Base-by-base conservation (phyloP, 2,888 invertebrate genomes). In the Subacronicta megacephala region DNA sequence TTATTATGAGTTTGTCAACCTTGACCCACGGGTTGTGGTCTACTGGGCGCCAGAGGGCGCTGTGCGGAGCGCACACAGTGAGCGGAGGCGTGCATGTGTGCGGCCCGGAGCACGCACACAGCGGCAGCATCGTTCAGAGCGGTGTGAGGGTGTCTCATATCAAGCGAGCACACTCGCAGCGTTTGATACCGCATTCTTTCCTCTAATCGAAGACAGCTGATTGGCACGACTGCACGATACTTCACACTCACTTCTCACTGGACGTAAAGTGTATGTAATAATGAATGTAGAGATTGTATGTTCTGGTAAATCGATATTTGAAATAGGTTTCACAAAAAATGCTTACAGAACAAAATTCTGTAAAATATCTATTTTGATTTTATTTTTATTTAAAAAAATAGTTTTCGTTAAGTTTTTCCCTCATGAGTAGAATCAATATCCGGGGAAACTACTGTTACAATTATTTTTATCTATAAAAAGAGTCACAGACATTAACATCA, bases 1-100 rank as follows among this genome's bases (percentile, higher is more conserved):
- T 85, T 88, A 84, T 84, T 81, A 89, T 82, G 87, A 83, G 90
- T 92, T 92, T 91, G 84, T 89, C 89, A 91, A 91, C 92, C 92
- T 93, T 93, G 91, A 90, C 89, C 89, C 78, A 66, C 66, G 67
- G 66, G 64, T 80, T 78, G 66, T 51, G 56, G 43, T 78, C 90
- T 76, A 55, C 86, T 86, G 70, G 78, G 65, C 90, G 80, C 83
- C 86, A 92, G 93, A 90, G 89, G 94, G 92, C 94, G 90, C 77
- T 83, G 76, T 42, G 64, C 51, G 62, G 68, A 52, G 65, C 83
- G 79, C 85, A 79, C 89, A 89, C 88, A 85, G 65, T 72, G 60
- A 60, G 61, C 47, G 58, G 23, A 23, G 54, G 29, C 15, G 10
- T 37, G 75, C 61, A 75, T 84, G 89, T 87, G 88, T 84, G 87